These are phyloP conservation scores for Tetanocera ferruginea DNA, from an alignment of 2,888 invertebrate species.

Conservation along the genomic window DNA sequence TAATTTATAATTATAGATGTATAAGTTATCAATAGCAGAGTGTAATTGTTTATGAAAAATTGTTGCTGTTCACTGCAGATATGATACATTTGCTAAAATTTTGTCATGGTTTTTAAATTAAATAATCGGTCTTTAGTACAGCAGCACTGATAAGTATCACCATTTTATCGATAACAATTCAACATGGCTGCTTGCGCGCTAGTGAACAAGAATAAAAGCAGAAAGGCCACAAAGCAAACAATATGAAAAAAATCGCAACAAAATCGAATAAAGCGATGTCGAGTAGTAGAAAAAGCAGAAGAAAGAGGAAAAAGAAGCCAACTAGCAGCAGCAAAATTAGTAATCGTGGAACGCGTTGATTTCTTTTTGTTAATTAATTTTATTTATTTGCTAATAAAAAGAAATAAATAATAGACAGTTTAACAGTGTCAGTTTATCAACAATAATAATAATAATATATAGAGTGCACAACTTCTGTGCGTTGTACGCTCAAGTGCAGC, in stretches of 20 bases:
- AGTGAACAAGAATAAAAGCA: not conserved
- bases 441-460: not conserved
- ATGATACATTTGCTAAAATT: not conserved
- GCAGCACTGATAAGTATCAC: not conserved
- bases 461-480: not conserved
- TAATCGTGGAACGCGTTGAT: constrained; percentile 27
- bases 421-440: not conserved
- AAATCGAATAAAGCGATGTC: not conserved
- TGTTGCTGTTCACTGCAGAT: too few relatives aligned
- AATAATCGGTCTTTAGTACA: not conserved
- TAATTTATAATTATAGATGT: too few relatives aligned
- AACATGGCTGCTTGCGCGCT: not conserved
- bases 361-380: constrained; percentile 28
- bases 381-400: constrained; percentile 16
- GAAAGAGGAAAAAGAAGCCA: constrained; percentile 16
- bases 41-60: too few relatives aligned
- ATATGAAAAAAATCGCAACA: constrained; percentile 1
- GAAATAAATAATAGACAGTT: not conserved
- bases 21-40: too few relatives aligned
- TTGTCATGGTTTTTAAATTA: not conserved
- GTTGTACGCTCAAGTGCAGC: not conserved
- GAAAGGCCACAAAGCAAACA: not conserved
- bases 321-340: not conserved
- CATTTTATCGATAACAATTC: not conserved
- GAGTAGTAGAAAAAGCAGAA: not conserved